A percentile compares a stretch with the other conserved stretches of the same genome.
Evolutionary conservation across 64 coral and sea anemone species (phyloP).

Genomic region (Orbicella faveolata): DNA sequence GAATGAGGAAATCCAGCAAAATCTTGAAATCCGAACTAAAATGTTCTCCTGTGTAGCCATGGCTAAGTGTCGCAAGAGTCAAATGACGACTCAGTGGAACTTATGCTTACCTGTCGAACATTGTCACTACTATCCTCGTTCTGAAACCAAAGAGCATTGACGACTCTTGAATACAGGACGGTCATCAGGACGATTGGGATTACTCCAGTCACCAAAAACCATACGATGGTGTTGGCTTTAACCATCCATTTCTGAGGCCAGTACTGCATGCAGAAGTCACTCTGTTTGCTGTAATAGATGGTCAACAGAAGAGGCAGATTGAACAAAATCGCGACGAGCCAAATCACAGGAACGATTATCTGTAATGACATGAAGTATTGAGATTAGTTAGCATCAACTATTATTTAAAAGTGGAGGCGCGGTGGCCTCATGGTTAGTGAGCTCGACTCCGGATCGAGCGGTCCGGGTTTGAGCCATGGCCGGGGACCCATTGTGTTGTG

Average conservation of each 20-base stretch:
- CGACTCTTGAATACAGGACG: background rate
- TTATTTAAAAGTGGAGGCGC: too few species aligned
- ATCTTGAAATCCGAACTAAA: too few species aligned
- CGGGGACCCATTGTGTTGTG: too few species aligned
- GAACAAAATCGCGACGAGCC: constrained; percentile 15
- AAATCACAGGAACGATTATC: constrained; percentile 10
- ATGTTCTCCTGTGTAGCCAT: too few species aligned
- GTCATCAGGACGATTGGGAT: constrained; percentile 27
- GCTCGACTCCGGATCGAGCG: too few species aligned
- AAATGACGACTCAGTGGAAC: background rate
- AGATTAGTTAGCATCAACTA: too few species aligned
- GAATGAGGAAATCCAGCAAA: too few species aligned
- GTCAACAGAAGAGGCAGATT: constrained; percentile 20
- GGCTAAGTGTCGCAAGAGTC: background rate
- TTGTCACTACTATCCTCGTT: background rate
- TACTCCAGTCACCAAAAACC: constrained; percentile 8
- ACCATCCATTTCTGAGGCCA: constrained; percentile 4
- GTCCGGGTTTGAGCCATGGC: too few species aligned
- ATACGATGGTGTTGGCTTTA: constrained; percentile 30
- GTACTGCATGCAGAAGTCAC: constrained; percentile 7
- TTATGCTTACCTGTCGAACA: background rate
- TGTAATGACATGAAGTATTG: background rate
- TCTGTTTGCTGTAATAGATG: background rate
- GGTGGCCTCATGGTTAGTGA: too few species aligned
- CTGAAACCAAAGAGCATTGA: constrained; percentile 17